These are phyloP conservation scores for Porites divaricata DNA, from an alignment of 92 coral and sea anemone species.

Conservation along the genomic window DNA sequence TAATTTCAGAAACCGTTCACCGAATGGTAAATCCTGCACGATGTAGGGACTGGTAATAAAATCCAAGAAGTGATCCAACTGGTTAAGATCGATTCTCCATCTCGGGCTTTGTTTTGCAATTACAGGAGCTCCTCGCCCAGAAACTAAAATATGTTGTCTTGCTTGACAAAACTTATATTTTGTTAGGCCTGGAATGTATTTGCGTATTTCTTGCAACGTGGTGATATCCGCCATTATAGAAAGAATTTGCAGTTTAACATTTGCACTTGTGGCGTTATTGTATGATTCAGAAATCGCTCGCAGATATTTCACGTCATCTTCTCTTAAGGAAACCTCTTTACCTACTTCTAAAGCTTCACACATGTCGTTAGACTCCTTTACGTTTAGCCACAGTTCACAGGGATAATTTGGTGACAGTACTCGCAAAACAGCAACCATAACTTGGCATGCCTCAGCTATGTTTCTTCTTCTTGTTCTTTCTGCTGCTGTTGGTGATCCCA, in stretches of 20 bases:
- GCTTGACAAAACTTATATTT: constrained; percentile 28
- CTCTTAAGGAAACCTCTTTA: neutral
- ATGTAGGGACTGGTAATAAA: constrained; percentile 62
- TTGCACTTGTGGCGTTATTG: constrained; percentile 44
- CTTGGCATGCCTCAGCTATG: neutral
- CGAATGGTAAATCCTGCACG: constrained; percentile 66
- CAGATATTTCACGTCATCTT: constrained; percentile 13
- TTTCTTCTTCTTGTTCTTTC: constrained; percentile 20
- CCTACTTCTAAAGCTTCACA: constrained; percentile 9
- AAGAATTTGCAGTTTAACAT: constrained; percentile 30
- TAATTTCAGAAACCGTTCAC: constrained; percentile 34
- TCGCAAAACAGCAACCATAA: constrained; percentile 15
- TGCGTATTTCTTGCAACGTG: constrained; percentile 22
- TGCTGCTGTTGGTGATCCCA: neutral
- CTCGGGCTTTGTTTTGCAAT: constrained; percentile 5
- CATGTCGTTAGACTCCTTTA: constrained; percentile 3
- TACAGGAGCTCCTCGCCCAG: constrained; percentile 38
- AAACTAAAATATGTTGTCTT: constrained; percentile 21
- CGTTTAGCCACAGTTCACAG: constrained; percentile 1
- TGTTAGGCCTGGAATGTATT: constrained; percentile 28
- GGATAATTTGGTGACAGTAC: constrained; percentile 10
- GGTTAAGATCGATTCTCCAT: constrained; percentile 3
- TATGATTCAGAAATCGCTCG: constrained; percentile 47
- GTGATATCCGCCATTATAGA: constrained; percentile 44
- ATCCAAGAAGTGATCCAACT: constrained; percentile 55